phyloP scores from a whole-genome alignment of 2,888 invertebrate genomes.

The Muscina levida region DNA sequence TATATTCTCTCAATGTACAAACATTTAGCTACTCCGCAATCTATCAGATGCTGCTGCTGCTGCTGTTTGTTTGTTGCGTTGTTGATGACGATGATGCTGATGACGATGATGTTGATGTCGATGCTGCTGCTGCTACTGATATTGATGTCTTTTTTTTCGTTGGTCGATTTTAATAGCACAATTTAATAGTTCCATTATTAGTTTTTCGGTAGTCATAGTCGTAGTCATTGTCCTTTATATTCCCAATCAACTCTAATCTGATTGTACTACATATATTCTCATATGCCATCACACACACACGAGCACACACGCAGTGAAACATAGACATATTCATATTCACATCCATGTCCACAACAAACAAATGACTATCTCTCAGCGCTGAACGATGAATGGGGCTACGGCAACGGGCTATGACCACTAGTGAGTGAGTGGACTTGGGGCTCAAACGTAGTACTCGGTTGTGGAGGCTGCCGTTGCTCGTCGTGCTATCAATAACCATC shows the following conservation, averaged over 20 bases:
- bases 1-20: too few species aligned
- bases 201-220: conserved; percentile 38
- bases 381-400: conserved; percentile 14
- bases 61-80: too few species aligned
- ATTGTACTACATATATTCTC: conserved; percentile 40
- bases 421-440: conserved; percentile 10
- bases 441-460: background rate
- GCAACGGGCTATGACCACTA: conserved; percentile 14
- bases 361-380: conserved; percentile 31
- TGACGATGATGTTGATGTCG: conserved; percentile 5
- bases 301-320: conserved; percentile 6
- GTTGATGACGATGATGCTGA: background rate
- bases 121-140: background rate
- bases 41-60: too few species aligned
- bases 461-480: conserved; percentile 20
- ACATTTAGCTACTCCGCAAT: too few species aligned
- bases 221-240: conserved; percentile 64
- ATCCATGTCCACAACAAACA: conserved; percentile 11
- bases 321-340: background rate
- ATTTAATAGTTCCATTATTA: conserved; percentile 65
- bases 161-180: conserved; percentile 59
- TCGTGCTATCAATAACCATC: conserved; percentile 64
- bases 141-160: conserved; percentile 38
- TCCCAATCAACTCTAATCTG: conserved; percentile 64
- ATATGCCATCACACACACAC: conserved; percentile 20